Evolutionary conservation across 2,888 invertebrate genomes (phyloP).

Genomic region (Margaritifera margaritifera): DNA sequence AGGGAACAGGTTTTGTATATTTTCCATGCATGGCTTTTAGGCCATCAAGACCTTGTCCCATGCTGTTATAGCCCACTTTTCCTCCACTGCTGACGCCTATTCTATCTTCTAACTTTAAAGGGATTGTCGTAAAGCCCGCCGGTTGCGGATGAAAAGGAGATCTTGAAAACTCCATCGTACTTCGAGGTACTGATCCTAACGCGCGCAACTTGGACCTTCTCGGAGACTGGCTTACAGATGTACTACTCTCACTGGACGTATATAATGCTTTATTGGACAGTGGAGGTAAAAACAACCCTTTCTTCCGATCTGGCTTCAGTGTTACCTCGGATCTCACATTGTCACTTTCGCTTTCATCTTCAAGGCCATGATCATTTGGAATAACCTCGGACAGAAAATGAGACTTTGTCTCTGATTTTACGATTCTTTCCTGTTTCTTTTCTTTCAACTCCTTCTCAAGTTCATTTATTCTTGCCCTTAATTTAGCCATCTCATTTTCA

Average conservation of each 20-base stretch:
- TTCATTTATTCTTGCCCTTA: slow-evolving; percentile 39
- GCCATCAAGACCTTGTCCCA: slow-evolving; percentile 48
- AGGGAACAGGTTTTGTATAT: neutral
- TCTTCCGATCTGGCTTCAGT: neutral
- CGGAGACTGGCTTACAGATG: slow-evolving; percentile 3
- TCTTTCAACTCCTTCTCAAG: slow-evolving; percentile 28
- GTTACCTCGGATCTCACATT: slow-evolving; percentile 7
- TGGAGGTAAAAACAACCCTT: neutral
- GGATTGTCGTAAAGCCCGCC: slow-evolving; percentile 42
- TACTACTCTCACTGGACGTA: slow-evolving; percentile 8
- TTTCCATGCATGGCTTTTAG: slow-evolving; percentile 33
- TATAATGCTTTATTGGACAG: slow-evolving; percentile 2
- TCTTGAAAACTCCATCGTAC: neutral
- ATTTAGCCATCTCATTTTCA: slow-evolving; percentile 44
- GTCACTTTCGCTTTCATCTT: slow-evolving; percentile 1
- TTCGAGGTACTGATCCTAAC: slow-evolving; percentile 10
- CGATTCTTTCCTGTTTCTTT: neutral
- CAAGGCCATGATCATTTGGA: slow-evolving; percentile 5
- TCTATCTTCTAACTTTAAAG: slow-evolving; percentile 39
- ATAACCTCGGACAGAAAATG: slow-evolving; percentile 5
- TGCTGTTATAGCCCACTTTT: slow-evolving; percentile 21
- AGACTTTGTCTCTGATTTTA: slow-evolving; percentile 3
- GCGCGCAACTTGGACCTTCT: slow-evolving; percentile 10
- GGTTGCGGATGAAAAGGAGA: slow-evolving; percentile 18
- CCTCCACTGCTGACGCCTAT: slow-evolving; percentile 6